Evolutionary conservation across 2,797 vertebrate species (phyloP).

Genomic region (Podarcis siculus): DNA sequence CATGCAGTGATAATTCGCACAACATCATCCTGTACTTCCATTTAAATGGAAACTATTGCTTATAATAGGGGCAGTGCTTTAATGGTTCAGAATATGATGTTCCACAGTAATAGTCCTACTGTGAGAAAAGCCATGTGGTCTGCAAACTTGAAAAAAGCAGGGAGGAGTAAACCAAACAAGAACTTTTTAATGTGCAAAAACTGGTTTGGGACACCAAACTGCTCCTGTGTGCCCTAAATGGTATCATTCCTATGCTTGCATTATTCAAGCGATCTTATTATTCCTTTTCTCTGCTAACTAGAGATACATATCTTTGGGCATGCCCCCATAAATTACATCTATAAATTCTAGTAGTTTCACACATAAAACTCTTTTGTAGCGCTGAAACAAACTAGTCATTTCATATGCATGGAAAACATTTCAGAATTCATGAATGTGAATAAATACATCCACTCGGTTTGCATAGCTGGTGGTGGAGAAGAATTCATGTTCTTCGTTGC

Average conservation of each 20-base stretch:
- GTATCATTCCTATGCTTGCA: background rate
- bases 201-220: background rate
- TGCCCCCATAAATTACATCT: background rate
- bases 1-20: background rate
- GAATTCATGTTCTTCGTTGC: constrained; percentile 10
- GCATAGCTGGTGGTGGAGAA: background rate
- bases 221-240: background rate
- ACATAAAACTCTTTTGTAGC: background rate
- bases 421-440: constrained; percentile 21
- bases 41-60: background rate
- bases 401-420: constrained; percentile 25
- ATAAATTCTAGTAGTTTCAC: background rate
- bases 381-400: constrained; percentile 8
- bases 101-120: no score
- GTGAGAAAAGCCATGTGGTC: background rate
- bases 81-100: background rate
- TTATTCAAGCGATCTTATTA: background rate
- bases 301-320: background rate
- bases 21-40: background rate
- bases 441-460: constrained; percentile 9
- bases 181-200: background rate
- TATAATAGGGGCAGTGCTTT: background rate
- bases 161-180: background rate
- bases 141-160: background rate
- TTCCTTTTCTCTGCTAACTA: background rate